Percentiles rank a stretch among this genome's conserved stretches.
Evolutionary conservation across 2,888 invertebrate genomes (phyloP).

Genomic region (Hypomecis atomaria): DNA sequence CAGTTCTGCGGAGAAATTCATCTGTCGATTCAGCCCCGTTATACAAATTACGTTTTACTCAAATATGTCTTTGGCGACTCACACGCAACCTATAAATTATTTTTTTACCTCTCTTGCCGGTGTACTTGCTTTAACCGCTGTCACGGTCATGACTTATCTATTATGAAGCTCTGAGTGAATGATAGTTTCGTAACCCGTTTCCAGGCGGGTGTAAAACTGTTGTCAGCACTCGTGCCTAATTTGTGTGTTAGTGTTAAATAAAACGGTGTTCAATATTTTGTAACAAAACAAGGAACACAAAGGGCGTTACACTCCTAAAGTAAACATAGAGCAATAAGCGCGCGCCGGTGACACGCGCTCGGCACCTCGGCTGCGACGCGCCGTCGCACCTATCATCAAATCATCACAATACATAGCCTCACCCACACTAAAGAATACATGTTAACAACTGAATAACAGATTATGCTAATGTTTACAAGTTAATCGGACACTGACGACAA

Average conservation of each 20-base stretch:
- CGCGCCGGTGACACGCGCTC: constrained; percentile 32
- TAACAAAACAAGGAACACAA: constrained; percentile 83
- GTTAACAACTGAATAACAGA: constrained; percentile 50
- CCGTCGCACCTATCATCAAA: constrained; percentile 67
- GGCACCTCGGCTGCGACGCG: constrained; percentile 16
- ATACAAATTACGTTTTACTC: constrained; percentile 13
- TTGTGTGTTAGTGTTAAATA: constrained; percentile 82
- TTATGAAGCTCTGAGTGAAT: constrained; percentile 40
- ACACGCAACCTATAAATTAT: background rate
- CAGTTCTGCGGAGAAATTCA: constrained; percentile 18
- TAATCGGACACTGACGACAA: constrained; percentile 46
- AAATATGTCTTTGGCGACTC: constrained; percentile 1
- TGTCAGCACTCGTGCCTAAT: constrained; percentile 76
- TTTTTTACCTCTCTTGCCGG: constrained; percentile 8
- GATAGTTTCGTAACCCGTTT: constrained; percentile 63
- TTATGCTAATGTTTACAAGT: constrained; percentile 47
- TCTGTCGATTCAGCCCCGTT: constrained; percentile 23
- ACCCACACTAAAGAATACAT: constrained; percentile 54
- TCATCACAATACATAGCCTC: constrained; percentile 63
- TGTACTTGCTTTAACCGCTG: constrained; percentile 8
- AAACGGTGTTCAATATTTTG: constrained; percentile 84
- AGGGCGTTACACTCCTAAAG: constrained; percentile 80
- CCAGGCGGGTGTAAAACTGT: constrained; percentile 59
- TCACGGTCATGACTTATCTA: constrained; percentile 32
- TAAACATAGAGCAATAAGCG: constrained; percentile 62